Evolutionary conservation across 37 sponge, comb jelly and placozoan species (phyloP).

Genomic region (Hexactinellida sp.): DNA sequence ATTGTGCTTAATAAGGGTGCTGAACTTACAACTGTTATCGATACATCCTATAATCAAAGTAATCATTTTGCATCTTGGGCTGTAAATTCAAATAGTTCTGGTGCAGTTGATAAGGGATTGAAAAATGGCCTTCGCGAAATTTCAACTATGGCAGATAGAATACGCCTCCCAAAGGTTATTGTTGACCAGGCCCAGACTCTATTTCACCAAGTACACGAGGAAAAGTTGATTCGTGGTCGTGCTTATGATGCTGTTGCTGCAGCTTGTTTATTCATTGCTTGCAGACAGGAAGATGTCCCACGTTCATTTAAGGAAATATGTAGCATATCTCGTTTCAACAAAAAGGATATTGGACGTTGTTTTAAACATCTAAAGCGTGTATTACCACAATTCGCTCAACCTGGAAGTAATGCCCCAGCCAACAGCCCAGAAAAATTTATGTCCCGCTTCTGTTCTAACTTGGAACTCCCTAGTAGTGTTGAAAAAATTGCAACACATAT

Average conservation of each 20-base stretch:
- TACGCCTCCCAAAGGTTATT: slow-evolving; percentile 72
- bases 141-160: slow-evolving; percentile 66
- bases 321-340: slow-evolving; percentile 74
- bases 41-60: not conserved
- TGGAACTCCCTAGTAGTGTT: slow-evolving; percentile 40
- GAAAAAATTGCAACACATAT: slow-evolving; percentile 83
- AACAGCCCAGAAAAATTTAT: slow-evolving; percentile 13
- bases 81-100: not conserved
- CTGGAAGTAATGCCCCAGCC: not conserved
- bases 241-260: slow-evolving; percentile 88
- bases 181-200: slow-evolving; percentile 72
- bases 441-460: slow-evolving; percentile 78
- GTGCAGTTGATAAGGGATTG: slow-evolving; percentile 3
- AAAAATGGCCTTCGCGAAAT: slow-evolving; percentile 68
- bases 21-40: not conserved
- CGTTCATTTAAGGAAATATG: slow-evolving; percentile 95
- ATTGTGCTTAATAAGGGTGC: not conserved
- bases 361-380: slow-evolving; percentile 47
- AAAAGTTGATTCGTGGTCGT: slow-evolving; percentile 72
- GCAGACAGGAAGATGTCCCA: slow-evolving; percentile 77
- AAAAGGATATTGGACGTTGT: slow-evolving; percentile 90
- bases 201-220: slow-evolving; percentile 75
- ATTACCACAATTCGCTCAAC: not conserved
- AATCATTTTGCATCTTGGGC: not conserved
- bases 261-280: slow-evolving; percentile 91